A percentile compares a stretch with the other conserved stretches of the same genome.
These are phyloP conservation scores for Lamellibrachia luymesi DNA, from an alignment of 1,140 invertebrate species.

Conservation along the genomic window DNA sequence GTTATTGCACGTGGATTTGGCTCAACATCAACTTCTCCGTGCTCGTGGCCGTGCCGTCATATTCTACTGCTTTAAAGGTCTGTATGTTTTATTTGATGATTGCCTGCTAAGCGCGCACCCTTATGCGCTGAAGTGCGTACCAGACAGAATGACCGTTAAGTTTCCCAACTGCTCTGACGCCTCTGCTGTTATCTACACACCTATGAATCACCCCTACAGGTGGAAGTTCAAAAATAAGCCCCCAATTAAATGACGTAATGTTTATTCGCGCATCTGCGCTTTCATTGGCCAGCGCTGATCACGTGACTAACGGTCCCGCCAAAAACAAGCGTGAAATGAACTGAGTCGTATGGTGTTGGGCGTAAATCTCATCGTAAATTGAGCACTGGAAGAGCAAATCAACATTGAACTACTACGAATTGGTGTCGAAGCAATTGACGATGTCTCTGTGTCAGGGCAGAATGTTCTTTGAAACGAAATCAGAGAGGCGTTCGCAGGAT, in stretches of 20 bases:
- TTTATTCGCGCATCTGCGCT: not conserved
- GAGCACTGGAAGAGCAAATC: not conserved
- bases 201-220: not conserved
- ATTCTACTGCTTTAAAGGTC: not conserved
- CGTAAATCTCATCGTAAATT: conserved; percentile 9
- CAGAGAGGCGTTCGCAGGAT: not conserved
- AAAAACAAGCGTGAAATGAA: conserved; percentile 19
- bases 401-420: not conserved
- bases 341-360: not conserved
- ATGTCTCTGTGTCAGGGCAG: conserved; percentile 15
- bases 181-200: not conserved
- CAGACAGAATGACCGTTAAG: conserved; percentile 1
- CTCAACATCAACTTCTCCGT: not conserved
- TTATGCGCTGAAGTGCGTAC: not conserved
- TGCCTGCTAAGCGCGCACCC: not conserved
- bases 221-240: conserved; percentile 10
- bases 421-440: conserved; percentile 2
- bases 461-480: conserved; percentile 14
- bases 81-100: not conserved
- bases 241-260: not conserved
- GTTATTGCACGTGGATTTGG: not conserved
- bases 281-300: conserved; percentile 20
- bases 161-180: conserved; percentile 6
- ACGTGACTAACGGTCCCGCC: conserved; percentile 26
- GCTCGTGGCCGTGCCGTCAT: not conserved